Percentiles rank a stretch among this genome's conserved stretches.
Evolutionary conservation across 1,140 invertebrate genomes (phyloP).

Genomic region (Scaptomyza montana): DNA sequence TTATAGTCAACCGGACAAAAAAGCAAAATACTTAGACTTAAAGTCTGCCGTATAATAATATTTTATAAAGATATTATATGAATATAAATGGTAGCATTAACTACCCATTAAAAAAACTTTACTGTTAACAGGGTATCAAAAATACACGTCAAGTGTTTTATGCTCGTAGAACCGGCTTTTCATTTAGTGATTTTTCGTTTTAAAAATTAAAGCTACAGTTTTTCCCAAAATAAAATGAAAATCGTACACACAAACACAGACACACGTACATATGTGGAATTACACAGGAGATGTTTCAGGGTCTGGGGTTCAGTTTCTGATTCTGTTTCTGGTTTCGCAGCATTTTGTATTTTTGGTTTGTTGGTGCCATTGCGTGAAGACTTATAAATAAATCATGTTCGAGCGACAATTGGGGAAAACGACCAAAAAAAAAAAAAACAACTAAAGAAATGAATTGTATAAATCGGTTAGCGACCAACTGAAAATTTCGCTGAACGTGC

Average conservation of each 20-base stretch:
- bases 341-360: conserved; percentile 18
- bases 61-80: no score
- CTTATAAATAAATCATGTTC: conserved; percentile 50
- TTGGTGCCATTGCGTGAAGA: conserved; percentile 42
- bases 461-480: conserved; percentile 26
- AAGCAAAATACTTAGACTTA: no score
- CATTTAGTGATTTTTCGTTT: conserved; percentile 1
- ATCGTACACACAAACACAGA: neutral
- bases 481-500: conserved; percentile 10
- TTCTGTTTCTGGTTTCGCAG: conserved; percentile 14
- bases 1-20: no score
- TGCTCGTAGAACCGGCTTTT: conserved; percentile 3
- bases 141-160: conserved; percentile 15
- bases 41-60: no score
- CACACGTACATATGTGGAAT: neutral
- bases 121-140: neutral
- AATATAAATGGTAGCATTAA: no score
- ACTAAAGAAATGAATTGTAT: conserved; percentile 21
- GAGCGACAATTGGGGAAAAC: conserved; percentile 30
- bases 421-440: conserved; percentile 13
- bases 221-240: neutral
- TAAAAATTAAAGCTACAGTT: conserved; percentile 5
- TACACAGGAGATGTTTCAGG: conserved; percentile 3
- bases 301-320: conserved; percentile 5
- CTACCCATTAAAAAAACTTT: neutral